Evolutionary conservation across 2,888 invertebrate species (phyloP), one percentile per base, ranked within the genome.

Genomic region (Zele albiditarsus): DNA sequence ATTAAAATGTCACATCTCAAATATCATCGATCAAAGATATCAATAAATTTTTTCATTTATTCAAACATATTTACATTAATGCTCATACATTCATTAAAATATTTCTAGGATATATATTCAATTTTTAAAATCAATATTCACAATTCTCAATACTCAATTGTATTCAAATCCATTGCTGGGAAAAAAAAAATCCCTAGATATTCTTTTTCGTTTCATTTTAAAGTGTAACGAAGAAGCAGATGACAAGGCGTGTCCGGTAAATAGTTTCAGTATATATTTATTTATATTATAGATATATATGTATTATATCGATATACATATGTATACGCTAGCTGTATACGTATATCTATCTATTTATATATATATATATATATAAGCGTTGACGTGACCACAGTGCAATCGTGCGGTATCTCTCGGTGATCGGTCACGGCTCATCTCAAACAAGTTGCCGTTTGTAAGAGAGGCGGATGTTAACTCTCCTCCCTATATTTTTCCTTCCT

Each of bases 181-280:
- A 31, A 31, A 5, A 31, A 31, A 31, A 6, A 31, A 5, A 20
- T 14, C 14, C 6, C 10, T 63, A 38, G 65, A 58, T 70, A 73
- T 57, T 78, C 53, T 60, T 67, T 65, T 60, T 12, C 27, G 69
- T 71, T 74, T 63, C 38, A 38, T 57, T 62, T 28, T 33, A 60
- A 33, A 57, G 67, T 75, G 77, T 78, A 77, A 80, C 53, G 75
- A 76, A 75, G 67, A 74, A 80, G 78, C 74, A 76, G 76, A 78
- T 76, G 78, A 80, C 76, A 76, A 80, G 80, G 80, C 80, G 78
- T 75, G 78, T 75, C 77, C 78, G 31, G 73, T 74, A 72, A 75
- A 71, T 71, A 10, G 68, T 67, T 76, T 74, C 74, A 68, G 14
- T 28, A 53, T 20, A 53, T 46, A 46, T 14, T 16, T 46, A 46